A percentile compares a stretch with the other conserved stretches of the same genome.
Evolutionary conservation across 2,888 invertebrate genomes (phyloP).

Genomic region (Mycalesis mineus): DNA sequence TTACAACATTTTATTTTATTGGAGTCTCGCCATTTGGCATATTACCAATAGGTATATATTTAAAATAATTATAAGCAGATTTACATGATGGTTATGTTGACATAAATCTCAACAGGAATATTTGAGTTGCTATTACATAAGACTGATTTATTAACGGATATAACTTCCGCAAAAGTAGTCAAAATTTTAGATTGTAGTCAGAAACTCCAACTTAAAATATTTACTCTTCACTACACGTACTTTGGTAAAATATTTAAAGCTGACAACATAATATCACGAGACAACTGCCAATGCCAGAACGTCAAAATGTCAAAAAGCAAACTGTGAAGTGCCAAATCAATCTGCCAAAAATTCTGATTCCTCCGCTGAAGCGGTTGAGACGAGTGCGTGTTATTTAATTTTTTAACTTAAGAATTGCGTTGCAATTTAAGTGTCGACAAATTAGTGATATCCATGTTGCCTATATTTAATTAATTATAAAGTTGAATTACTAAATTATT

Average conservation of each 20-base stretch:
- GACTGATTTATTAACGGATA: no score
- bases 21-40: neutral
- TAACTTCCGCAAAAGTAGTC: no score
- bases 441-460: slow-evolving; percentile 62
- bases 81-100: no score
- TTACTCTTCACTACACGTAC: neutral
- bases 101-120: no score
- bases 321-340: slow-evolving; percentile 28
- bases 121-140: no score
- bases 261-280: slow-evolving; percentile 30
- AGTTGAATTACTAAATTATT: slow-evolving; percentile 40
- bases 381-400: slow-evolving; percentile 33
- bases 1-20: neutral
- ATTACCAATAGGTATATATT: neutral
- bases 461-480: slow-evolving; percentile 47
- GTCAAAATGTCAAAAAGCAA: neutral
- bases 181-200: no score
- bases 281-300: slow-evolving; percentile 29
- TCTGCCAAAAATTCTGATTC: slow-evolving; percentile 41
- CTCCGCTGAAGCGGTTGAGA: slow-evolving; percentile 44
- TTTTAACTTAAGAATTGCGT: slow-evolving; percentile 36
- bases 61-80: no score
- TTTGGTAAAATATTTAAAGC: slow-evolving; percentile 6
- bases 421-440: slow-evolving; percentile 38
- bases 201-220: no score